Conservation (phyloP, 2,113 vertebrate genomes). For the Lophius piscatorius region DNA sequence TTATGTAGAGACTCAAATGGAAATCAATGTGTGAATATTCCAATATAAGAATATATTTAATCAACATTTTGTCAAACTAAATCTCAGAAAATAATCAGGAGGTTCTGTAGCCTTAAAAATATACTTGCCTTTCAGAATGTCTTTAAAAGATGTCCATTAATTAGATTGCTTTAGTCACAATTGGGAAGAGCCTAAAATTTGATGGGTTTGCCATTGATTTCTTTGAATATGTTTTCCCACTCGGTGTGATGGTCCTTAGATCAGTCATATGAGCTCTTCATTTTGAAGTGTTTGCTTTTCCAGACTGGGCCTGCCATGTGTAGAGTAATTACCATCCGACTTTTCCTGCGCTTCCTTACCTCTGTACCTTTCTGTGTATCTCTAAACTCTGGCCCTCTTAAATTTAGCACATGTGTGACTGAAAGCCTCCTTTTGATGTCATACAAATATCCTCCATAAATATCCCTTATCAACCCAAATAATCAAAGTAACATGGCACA, state of each 20-base stretch:
- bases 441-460: not conserved
- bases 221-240: constrained; percentile 48
- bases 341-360: constrained; percentile 12
- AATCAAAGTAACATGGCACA: too few species aligned
- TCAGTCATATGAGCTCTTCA: constrained; percentile 79
- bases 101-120: not conserved
- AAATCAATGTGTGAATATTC: not conserved
- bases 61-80: not conserved
- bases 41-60: not conserved
- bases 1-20: not conserved
- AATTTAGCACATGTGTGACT: constrained; percentile 32
- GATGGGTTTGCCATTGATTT: constrained; percentile 59
- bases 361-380: constrained; percentile 13
- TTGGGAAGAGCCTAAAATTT: not conserved
- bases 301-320: constrained; percentile 61
- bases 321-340: constrained; percentile 56
- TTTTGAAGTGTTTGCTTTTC: constrained; percentile 82
- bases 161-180: not conserved
- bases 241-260: constrained; percentile 55
- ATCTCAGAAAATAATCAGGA: not conserved
- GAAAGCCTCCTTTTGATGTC: constrained; percentile 42
- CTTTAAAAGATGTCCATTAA: not conserved
- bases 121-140: not conserved
- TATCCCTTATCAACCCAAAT: too few species aligned
- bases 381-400: constrained; percentile 12